Conservation (phyloP, 2,888 invertebrate genomes). For the Catonia carolina region DNA sequence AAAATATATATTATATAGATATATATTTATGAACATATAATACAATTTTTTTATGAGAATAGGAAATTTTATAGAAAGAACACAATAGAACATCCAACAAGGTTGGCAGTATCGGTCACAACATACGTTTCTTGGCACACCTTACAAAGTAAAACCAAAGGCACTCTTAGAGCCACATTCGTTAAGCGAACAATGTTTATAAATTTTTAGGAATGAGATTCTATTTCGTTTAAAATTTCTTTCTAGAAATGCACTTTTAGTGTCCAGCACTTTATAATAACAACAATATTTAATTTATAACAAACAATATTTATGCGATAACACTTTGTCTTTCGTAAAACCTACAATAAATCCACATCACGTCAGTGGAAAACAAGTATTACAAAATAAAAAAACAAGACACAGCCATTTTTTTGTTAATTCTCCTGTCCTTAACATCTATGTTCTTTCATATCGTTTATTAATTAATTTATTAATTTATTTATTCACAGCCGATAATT, state of each 20-base stretch:
- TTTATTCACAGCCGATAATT: neutral
- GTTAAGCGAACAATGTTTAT: neutral
- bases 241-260: neutral
- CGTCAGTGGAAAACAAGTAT: slow-evolving; percentile 22
- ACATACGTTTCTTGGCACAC: slow-evolving; percentile 14
- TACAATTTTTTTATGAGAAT: slow-evolving; percentile 4
- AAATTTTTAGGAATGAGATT: slow-evolving; percentile 6
- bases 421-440: slow-evolving; percentile 5
- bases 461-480: neutral
- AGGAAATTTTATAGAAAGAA: slow-evolving; percentile 13
- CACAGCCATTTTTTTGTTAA: slow-evolving; percentile 31
- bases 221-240: neutral
- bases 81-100: slow-evolving; percentile 11
- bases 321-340: slow-evolving; percentile 4
- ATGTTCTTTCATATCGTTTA: neutral
- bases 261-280: neutral
- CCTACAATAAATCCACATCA: neutral
- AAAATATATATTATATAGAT: neutral
- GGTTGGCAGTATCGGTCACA: neutral
- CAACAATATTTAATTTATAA: slow-evolving; percentile 1
- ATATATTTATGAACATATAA: neutral
- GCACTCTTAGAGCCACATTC: slow-evolving; percentile 13
- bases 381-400: slow-evolving; percentile 25
- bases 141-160: slow-evolving; percentile 9
- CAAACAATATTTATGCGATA: neutral